Evolutionary conservation across 2,113 vertebrate species (phyloP).

Genomic region (Equus przewalskii): DNA sequence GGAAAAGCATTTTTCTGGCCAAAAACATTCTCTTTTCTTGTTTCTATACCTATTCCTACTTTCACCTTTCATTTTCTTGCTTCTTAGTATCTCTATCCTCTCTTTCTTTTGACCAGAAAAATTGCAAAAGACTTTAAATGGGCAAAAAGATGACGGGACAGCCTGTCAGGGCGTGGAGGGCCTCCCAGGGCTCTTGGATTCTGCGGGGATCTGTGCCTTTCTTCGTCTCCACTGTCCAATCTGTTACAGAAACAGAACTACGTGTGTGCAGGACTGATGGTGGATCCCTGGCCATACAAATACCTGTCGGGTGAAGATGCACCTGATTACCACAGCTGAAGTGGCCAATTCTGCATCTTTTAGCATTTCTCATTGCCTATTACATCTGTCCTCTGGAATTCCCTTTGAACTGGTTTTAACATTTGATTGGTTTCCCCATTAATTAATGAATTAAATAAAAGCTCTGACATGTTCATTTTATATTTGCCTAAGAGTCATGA

Average conservation of each 20-base stretch:
- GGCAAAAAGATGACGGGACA: neutral
- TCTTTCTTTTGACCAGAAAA: neutral
- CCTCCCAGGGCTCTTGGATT: neutral
- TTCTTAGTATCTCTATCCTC: neutral
- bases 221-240: neutral
- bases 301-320: neutral
- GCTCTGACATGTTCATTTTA: neutral
- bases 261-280: too few relatives aligned
- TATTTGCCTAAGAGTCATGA: neutral
- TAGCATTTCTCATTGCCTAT: neutral
- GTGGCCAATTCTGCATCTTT: fast-evolving
- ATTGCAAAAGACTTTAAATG: neutral
- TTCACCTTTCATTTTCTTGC: neutral
- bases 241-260: neutral
- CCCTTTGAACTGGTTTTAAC: neutral
- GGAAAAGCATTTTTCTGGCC: neutral
- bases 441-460: slow-evolving; percentile 22
- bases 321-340: fast-evolving
- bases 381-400: neutral
- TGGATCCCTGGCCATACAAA: neutral
- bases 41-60: neutral
- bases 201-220: neutral
- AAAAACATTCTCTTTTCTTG: neutral
- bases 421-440: neutral
- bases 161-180: neutral